Evolutionary conservation across 2,888 invertebrate species (phyloP).

Genomic region (Caenorhabditis plicata): DNA sequence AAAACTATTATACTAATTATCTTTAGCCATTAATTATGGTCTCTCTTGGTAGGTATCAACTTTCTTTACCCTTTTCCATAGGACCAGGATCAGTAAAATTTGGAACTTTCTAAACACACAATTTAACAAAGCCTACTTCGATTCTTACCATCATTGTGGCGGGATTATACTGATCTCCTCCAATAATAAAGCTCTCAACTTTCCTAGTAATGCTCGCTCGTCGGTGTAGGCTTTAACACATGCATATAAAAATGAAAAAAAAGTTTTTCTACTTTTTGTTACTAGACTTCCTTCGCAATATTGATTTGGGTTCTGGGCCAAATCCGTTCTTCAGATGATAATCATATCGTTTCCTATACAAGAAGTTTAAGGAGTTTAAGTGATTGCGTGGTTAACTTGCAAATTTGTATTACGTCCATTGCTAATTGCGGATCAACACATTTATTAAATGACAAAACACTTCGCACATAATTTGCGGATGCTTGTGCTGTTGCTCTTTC

Average conservation of each 20-base stretch:
- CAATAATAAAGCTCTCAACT: neutral
- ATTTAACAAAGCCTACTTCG: no score
- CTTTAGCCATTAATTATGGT: no score
- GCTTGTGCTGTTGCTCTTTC: neutral
- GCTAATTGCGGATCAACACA: slow-evolving; percentile 4
- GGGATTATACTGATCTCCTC: slow-evolving; percentile 7
- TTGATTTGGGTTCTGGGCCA: slow-evolving; percentile 7
- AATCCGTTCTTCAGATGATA: slow-evolving; percentile 1
- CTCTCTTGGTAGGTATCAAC: no score
- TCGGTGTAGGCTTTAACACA: no score
- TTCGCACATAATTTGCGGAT: slow-evolving; percentile 3
- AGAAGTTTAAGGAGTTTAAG: no score
- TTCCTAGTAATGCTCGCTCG: neutral
- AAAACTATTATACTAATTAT: no score
- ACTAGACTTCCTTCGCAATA: neutral
- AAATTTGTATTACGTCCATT: slow-evolving; percentile 4
- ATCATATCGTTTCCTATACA: slow-evolving; percentile 1
- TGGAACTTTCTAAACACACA: no score
- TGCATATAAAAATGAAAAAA: no score
- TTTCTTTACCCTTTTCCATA: no score
- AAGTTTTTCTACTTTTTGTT: neutral
- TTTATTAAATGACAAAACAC: slow-evolving; percentile 2
- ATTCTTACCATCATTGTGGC: slow-evolving; percentile 2
- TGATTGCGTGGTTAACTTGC: neutral
- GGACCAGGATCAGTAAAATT: neutral